Evolutionary conservation across 1,140 invertebrate species (phyloP).

Genomic region (Drosophila athabasca): DNA sequence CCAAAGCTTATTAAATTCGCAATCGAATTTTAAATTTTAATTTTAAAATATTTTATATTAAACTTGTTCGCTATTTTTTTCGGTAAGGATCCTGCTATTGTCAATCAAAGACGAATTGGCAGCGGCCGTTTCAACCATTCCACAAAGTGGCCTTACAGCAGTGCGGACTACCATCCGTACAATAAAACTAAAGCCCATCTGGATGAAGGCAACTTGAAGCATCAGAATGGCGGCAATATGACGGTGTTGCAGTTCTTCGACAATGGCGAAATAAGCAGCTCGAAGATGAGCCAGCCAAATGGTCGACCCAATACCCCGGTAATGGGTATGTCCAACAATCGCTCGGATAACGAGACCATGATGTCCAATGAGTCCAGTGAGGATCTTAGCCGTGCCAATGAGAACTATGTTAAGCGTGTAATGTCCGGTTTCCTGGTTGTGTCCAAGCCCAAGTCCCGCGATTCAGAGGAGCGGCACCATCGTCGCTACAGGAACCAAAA

Average conservation of each 20-base stretch:
- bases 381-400: slow-evolving; percentile 66
- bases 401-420: slow-evolving; percentile 79
- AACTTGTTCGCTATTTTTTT: neutral
- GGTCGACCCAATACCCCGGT: slow-evolving; percentile 61
- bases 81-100: slow-evolving; percentile 69
- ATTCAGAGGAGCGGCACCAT: slow-evolving; percentile 65
- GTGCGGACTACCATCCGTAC: slow-evolving; percentile 47
- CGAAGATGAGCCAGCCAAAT: slow-evolving; percentile 28
- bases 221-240: slow-evolving; percentile 43
- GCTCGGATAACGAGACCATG: slow-evolving; percentile 58
- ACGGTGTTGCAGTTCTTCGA: slow-evolving; percentile 62
- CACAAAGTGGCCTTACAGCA: slow-evolving; percentile 62
- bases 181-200: slow-evolving; percentile 40
- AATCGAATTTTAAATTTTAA: slow-evolving; percentile 7
- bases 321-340: slow-evolving; percentile 62
- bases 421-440: slow-evolving; percentile 79
- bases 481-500: slow-evolving; percentile 69
- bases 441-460: slow-evolving; percentile 71
- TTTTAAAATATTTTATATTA: neutral
- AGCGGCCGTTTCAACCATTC: slow-evolving; percentile 72
- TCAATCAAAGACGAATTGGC: slow-evolving; percentile 80
- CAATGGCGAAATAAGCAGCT: slow-evolving; percentile 60
- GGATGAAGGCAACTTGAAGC: slow-evolving; percentile 43
- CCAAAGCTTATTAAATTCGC: neutral
- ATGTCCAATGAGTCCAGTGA: slow-evolving; percentile 64